Evolutionary conservation across 2,797 vertebrate species (phyloP).

Genomic region (Zalophus californianus): DNA sequence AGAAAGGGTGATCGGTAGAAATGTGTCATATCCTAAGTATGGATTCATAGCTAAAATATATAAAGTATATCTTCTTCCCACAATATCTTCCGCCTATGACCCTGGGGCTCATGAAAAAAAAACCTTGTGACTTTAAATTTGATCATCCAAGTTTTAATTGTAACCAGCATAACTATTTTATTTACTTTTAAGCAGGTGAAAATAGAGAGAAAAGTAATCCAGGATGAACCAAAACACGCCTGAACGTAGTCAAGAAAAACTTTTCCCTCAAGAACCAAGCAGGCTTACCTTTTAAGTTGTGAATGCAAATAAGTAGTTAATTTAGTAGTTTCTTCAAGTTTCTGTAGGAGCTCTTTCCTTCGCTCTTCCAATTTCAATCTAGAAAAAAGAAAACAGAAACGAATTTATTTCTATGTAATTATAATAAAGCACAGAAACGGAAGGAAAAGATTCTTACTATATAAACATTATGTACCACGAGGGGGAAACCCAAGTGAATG

Average conservation of each 20-base stretch:
- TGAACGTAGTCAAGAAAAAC: neutral
- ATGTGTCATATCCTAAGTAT: too few relatives aligned
- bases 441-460: neutral
- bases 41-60: neutral
- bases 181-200: conserved; percentile 45
- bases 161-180: neutral
- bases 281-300: conserved; percentile 90
- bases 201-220: conserved; percentile 28
- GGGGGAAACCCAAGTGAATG: neutral
- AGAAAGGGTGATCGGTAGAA: neutral
- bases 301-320: conserved; percentile 90
- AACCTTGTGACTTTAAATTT: neutral
- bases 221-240: neutral
- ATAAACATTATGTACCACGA: accelerated
- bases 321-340: conserved; percentile 91
- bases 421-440: neutral
- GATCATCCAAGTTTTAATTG: neutral
- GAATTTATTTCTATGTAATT: neutral
- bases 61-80: neutral
- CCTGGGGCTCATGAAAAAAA: neutral
- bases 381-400: conserved; percentile 50
- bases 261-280: neutral
- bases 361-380: conserved; percentile 91
- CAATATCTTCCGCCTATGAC: neutral
- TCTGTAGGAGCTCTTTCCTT: conserved; percentile 89